Evolutionary conservation across 53 echinoderm and acorn worm genomes (phyloP), one percentile per base, ranked within the genome.

Genomic region (Echinarachnius parma): DNA sequence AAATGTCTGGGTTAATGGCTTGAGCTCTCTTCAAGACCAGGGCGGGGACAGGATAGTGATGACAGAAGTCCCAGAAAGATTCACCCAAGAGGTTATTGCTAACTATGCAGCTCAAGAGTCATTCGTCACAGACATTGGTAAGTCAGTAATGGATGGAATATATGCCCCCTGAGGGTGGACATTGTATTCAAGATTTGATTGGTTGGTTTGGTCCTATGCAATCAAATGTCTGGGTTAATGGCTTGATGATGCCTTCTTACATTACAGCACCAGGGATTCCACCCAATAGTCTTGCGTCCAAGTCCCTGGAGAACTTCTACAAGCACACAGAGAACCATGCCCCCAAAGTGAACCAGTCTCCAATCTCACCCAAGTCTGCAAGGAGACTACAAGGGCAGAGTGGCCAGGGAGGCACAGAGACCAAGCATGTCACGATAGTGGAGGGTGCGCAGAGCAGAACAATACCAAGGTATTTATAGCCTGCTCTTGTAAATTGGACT

Each of bases 1-100:
- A n/a, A n/a, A n/a, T n/a, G n/a, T n/a, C n/a, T n/a, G n/a, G n/a
- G n/a, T n/a, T n/a, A n/a, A n/a, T n/a, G n/a, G n/a, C n/a, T n/a
- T n/a, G n/a, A n/a, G n/a, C n/a, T n/a, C 78, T 27, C 53, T 62
- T 3, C 79, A 66, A 9, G 90, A 84, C 2, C 32, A 66, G 21
- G 35, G 46, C 36, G 72, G 62, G 31, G 75, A 75, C 26, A 62
- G 75, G 25, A 25, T 60, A 3, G 52, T 82, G 19, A 63, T 63
- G 26, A 52, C 75, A 1, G 92, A 91, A 63, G 86, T 82, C 59
- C 95, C 95, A 8, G 95, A 95, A 66, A 75, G 84, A 20, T 90
- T 83, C 46, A 90, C 90, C 9, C 76, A 84, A 21, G 75, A 95
- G 37, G 84, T 95, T 29, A 84, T 95, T 14, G 63, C 90, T 7